A percentile compares a stretch with the other conserved stretches of the same genome.
Evolutionary conservation across 2,888 invertebrate genomes (phyloP).

Genomic region (Theristus sp.): DNA sequence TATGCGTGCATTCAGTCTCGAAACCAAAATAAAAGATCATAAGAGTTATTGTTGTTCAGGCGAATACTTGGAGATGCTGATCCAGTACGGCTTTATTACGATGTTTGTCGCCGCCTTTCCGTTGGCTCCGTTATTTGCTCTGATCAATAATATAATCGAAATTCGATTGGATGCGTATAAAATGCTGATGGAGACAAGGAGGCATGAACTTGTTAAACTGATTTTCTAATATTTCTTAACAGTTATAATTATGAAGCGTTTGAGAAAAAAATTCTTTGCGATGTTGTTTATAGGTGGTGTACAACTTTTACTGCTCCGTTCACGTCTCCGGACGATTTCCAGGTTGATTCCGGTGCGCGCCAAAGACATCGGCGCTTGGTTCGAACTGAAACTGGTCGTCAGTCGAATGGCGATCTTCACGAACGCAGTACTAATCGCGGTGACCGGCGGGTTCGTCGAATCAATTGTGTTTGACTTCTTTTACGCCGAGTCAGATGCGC

Average conservation of each 20-base stretch:
- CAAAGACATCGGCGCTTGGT: not conserved
- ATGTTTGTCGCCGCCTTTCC: slow-evolving; percentile 92
- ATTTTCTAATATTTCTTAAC: no score
- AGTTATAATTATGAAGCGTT: no score
- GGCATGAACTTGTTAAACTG: no score
- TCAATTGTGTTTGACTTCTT: not conserved
- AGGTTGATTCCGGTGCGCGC: not conserved
- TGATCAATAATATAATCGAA: slow-evolving; percentile 79
- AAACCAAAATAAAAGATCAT: no score
- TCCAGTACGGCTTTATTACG: slow-evolving; percentile 89
- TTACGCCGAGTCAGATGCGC: no score
- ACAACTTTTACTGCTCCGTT: no score
- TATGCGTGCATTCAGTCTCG: no score
- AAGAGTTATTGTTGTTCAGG: no score
- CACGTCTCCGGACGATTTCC: no score
- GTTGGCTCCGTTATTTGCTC: slow-evolving; percentile 66
- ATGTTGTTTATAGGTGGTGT: no score
- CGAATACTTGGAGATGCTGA: slow-evolving; percentile 86
- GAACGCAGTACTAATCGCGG: not conserved
- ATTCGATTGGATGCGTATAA: slow-evolving; percentile 82
- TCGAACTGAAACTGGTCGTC: not conserved
- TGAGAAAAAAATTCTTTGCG: no score
- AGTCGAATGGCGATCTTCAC: not conserved
- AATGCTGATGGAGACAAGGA: slow-evolving; percentile 55
- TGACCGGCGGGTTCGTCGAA: not conserved